Conservation (phyloP, 2,888 invertebrate species). For the Meiosimyza decipiens region DNA sequence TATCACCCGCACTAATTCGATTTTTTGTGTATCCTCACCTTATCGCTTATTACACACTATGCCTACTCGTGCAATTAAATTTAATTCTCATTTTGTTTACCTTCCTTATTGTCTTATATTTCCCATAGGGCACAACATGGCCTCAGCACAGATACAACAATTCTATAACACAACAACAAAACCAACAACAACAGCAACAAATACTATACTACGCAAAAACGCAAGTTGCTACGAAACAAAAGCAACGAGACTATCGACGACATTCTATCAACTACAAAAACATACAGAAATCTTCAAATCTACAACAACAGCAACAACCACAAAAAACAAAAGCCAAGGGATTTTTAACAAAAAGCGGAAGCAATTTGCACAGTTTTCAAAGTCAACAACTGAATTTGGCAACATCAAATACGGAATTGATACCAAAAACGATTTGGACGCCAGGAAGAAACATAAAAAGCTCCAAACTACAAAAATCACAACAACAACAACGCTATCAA, state of each 20-base stretch:
- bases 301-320: constrained; percentile 45
- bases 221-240: constrained; percentile 26
- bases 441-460: background rate
- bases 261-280: constrained; percentile 46
- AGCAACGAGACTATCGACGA: constrained; percentile 33
- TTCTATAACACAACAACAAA: constrained; percentile 62
- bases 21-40: background rate
- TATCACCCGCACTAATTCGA: background rate
- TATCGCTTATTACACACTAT: background rate
- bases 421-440: constrained; percentile 16
- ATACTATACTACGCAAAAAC: constrained; percentile 35
- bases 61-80: background rate
- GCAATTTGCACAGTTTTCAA: constrained; percentile 54
- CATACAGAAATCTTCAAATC: constrained; percentile 42
- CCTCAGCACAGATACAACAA: constrained; percentile 67
- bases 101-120: background rate
- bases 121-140: constrained; percentile 67
- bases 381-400: constrained; percentile 27
- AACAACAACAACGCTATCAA: constrained; percentile 23
- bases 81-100: background rate
- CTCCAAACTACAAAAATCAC: constrained; percentile 26
- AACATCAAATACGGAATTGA: background rate
- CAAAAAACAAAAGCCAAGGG: constrained; percentile 34
- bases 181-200: constrained; percentile 54
- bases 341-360: constrained; percentile 49